A percentile compares a stretch with the other conserved stretches of the same genome.
Conservation (phyloP, 2,888 invertebrate genomes). For the Plusia festucae region DNA sequence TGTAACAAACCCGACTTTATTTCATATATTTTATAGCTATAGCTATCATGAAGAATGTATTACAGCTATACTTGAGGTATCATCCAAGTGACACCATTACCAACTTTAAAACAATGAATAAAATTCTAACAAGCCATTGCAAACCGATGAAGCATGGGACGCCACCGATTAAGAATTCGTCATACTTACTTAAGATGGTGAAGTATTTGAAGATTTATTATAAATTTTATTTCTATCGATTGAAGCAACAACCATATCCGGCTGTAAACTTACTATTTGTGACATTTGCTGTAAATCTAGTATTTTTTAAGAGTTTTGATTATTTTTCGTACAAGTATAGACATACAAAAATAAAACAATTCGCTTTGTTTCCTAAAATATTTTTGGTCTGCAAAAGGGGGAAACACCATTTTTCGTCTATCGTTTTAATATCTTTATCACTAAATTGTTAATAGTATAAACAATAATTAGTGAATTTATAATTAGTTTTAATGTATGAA, state of each 20-base stretch:
- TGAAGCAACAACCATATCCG: neutral
- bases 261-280: neutral
- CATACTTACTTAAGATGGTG: constrained; percentile 13
- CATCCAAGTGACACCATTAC: constrained; percentile 12
- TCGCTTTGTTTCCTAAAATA: too few relatives aligned
- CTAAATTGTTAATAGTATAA: too few relatives aligned
- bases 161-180: constrained; percentile 17
- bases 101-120: constrained; percentile 25
- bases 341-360: too few relatives aligned
- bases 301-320: neutral
- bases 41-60: neutral
- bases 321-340: too few relatives aligned
- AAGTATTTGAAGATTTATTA: neutral
- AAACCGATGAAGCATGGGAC: constrained; percentile 31
- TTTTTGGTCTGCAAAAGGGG: too few relatives aligned
- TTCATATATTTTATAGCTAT: neutral
- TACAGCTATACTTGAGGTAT: neutral
- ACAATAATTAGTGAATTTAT: too few relatives aligned
- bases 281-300: neutral
- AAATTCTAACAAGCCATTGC: constrained; percentile 31
- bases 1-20: too few relatives aligned
- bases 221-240: neutral
- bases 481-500: too few relatives aligned
- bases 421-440: too few relatives aligned
- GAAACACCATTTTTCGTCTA: too few relatives aligned